Evolutionary conservation across 2,888 invertebrate genomes (phyloP).

Genomic region (Stenodera caucasica): DNA sequence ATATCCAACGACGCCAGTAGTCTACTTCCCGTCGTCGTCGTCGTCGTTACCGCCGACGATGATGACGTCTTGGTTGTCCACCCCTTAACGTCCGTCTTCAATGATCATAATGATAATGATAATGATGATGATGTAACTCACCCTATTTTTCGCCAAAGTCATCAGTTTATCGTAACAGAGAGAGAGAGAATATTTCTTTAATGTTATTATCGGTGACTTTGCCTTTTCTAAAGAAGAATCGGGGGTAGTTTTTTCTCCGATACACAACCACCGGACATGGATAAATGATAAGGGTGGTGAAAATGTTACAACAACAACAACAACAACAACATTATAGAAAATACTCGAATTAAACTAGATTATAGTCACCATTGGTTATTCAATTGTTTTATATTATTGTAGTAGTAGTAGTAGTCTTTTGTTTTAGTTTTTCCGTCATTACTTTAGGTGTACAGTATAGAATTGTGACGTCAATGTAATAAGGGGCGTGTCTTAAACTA

Average conservation of each 20-base stretch:
- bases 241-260: not conserved
- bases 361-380: too few species aligned
- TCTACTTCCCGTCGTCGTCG: not conserved
- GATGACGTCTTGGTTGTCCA: not conserved
- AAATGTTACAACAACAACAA: not conserved
- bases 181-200: not conserved
- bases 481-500: slow-evolving; percentile 39
- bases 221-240: not conserved
- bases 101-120: not conserved
- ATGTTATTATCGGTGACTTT: slow-evolving; percentile 4
- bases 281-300: slow-evolving; percentile 49
- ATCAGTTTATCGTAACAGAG: not conserved
- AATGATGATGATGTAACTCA: not conserved
- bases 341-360: too few species aligned
- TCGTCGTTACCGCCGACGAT: not conserved
- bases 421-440: not conserved
- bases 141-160: not conserved
- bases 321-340: too few species aligned
- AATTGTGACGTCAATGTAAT: slow-evolving; percentile 45
- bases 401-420: not conserved
- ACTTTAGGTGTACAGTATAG: slow-evolving; percentile 39
- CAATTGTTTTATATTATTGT: too few species aligned
- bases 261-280: slow-evolving; percentile 41
- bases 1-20: not conserved
- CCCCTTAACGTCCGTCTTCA: not conserved